Percentiles rank a stretch among this genome's conserved stretches.
phyloP scores from a whole-genome alignment of 2,797 vertebrate species.

The Danio kyathit region DNA sequence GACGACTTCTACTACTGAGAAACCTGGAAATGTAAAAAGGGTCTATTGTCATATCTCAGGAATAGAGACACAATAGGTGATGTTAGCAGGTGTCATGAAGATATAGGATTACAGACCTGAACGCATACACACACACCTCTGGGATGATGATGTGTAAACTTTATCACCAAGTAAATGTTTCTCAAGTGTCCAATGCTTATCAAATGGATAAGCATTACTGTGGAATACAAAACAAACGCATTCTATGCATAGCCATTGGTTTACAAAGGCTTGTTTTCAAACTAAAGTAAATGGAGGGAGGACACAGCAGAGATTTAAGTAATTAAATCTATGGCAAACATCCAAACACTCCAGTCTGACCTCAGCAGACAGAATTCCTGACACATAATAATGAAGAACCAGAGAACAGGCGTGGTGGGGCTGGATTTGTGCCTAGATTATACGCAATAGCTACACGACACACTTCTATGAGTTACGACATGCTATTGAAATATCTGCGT shows the following conservation, averaged over 20 bases:
- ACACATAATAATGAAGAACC: not conserved
- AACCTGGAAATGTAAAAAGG: not conserved
- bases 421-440: slow-evolving; percentile 27
- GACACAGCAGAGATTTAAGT: not conserved
- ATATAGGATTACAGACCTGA: not conserved
- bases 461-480: not conserved
- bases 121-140: not conserved
- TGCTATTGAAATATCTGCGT: slow-evolving; percentile 17
- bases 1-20: no score
- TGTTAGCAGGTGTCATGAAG: not conserved
- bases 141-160: slow-evolving; percentile 13
- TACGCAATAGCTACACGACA: not conserved
- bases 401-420: slow-evolving; percentile 3
- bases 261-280: slow-evolving; percentile 27
- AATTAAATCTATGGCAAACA: slow-evolving; percentile 22
- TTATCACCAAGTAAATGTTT: slow-evolving; percentile 22
- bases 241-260: not conserved
- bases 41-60: not conserved
- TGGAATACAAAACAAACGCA: not conserved
- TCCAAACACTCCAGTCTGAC: slow-evolving; percentile 26
- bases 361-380: not conserved
- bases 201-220: not conserved
- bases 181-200: slow-evolving; percentile 23
- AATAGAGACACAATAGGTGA: not conserved
- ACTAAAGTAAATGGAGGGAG: not conserved